phyloP scores from a whole-genome alignment of 2,888 invertebrate genomes.

The Tuberolachnus salignus region DNA sequence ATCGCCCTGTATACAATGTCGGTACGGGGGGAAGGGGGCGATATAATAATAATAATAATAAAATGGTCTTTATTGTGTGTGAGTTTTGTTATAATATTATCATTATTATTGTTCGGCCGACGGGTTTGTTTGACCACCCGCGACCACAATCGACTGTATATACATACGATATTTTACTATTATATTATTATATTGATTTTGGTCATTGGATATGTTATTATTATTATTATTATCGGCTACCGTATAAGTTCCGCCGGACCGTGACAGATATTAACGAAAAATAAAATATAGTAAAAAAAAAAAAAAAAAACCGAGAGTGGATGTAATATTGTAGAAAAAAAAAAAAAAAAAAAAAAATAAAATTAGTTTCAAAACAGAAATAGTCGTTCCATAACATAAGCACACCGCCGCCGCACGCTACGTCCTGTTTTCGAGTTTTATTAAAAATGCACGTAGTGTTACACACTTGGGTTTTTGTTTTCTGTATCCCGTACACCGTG shows the following conservation, averaged over 20 bases:
- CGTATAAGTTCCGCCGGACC: background rate
- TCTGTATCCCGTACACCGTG: background rate
- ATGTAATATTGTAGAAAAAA: too few relatives aligned
- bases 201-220: constrained; percentile 17
- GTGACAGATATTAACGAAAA: background rate
- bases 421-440: background rate
- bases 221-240: background rate
- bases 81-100: background rate
- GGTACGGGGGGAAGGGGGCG: background rate
- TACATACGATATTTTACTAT: too few relatives aligned
- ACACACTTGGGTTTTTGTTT: background rate
- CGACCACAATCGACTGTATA: background rate
- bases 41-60: too few relatives aligned
- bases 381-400: background rate
- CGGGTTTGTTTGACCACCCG: background rate
- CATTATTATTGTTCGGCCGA: background rate
- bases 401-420: background rate
- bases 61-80: background rate
- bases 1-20: too few relatives aligned
- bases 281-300: background rate
- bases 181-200: constrained; percentile 27
- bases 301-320: too few relatives aligned
- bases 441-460: background rate
- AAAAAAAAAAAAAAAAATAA: background rate
- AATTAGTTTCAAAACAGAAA: background rate